These are phyloP conservation scores for Pegoplata infirma DNA, from an alignment of 2,888 invertebrate species.

Conservation along the genomic window DNA sequence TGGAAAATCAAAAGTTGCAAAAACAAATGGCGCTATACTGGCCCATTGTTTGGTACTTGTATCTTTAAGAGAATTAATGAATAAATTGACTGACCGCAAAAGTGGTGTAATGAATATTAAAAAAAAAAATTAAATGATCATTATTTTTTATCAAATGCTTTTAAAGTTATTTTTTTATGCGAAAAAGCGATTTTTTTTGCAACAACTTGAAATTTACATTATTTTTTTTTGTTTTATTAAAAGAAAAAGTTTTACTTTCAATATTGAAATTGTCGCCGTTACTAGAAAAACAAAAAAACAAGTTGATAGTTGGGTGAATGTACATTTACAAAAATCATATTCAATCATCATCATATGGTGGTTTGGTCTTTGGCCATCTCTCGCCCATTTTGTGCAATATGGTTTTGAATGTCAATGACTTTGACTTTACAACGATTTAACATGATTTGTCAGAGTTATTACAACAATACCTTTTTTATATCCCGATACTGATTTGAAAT, in stretches of 20 bases:
- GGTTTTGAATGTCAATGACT: constrained; percentile 33
- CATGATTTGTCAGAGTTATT: neutral
- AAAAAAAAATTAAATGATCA: neutral
- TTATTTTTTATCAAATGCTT: neutral
- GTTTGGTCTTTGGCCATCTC: neutral
- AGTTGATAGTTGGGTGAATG: constrained; percentile 10
- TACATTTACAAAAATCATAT: neutral
- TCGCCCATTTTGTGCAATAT: neutral
- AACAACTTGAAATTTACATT: neutral
- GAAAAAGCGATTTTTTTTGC: neutral
- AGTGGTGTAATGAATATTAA: neutral
- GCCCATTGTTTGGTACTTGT: no score
- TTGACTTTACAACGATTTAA: constrained; percentile 3
- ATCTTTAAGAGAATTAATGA: no score
- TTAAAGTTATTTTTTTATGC: neutral
- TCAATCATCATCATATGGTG: neutral
- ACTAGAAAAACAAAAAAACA: neutral
- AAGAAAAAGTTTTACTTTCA: constrained; percentile 39
- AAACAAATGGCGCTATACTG: no score
- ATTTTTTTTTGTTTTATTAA: neutral
- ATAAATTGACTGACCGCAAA: neutral
- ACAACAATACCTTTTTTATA: neutral
- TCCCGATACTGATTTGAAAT: neutral
- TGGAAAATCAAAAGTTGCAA: no score
- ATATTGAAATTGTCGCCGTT: constrained; percentile 10